Evolutionary conservation across 2,797 vertebrate species (phyloP), one percentile per base, ranked within the genome.

Genomic region (Siniperca obscura): DNA sequence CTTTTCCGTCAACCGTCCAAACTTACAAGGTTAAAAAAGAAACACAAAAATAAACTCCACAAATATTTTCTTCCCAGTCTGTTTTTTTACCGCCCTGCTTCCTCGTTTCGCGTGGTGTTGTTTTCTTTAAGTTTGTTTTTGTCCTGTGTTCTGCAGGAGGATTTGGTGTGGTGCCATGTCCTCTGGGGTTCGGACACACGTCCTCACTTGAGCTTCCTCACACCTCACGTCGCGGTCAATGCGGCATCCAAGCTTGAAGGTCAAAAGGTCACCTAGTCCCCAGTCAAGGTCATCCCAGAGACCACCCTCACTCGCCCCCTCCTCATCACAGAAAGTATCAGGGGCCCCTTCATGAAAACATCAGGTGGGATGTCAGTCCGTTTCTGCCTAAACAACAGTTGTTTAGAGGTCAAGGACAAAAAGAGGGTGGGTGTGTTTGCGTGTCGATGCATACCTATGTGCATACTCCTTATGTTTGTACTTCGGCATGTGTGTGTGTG

Each of bases 21-120:
- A 88, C 79, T 85, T 65, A 91, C 78, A 85, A 89, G 86, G 83
- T 91, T 91, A 90, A 87, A 94, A 93, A 93, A 88, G 69, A 90
- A 92, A 90, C 87, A 90, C 87, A 94, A 93, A 95, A 95, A 94
- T 86, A 87, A 93, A 94, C 91, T 94, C 93, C 86, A 94, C 93
- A 92, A 91, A 85, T 89, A 91, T 89, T 89, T 89, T 90, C 89
- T 92, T 87, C 86, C 86, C 80, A 82, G 90, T 92, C 82, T 76
- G 69, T 82, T 72, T 74, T 55, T 21, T 34, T 7, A 4, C 72
- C 6, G 42, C 82, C 65, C 79, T 57, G 59, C 87, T 75, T 86
- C 89, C 82, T 88, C 67, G 70, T 79, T 90, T 90, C 80, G 67
- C 25, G 14, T 62, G 75, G 21, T 74, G 67, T 81, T 55, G 64